Conservation (phyloP, 2,113 vertebrate genomes). For the Cromileptes altivelis region DNA sequence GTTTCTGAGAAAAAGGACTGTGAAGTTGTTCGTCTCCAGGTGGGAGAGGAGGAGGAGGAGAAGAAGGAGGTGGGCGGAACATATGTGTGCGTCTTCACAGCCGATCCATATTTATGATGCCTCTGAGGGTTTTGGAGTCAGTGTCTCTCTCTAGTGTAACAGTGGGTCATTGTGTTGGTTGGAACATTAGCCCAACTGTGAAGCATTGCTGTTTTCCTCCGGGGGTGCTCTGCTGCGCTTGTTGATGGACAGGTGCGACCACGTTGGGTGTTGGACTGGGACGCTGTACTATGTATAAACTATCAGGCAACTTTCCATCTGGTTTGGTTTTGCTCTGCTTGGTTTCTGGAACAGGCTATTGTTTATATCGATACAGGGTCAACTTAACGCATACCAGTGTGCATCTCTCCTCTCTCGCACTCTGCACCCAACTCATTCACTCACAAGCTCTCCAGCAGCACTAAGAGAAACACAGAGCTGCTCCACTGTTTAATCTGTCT, state of each 20-base stretch:
- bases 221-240: conserved; percentile 7
- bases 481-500: no score
- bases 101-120: conserved; percentile 67
- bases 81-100: conserved; percentile 59
- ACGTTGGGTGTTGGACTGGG: conserved; percentile 7
- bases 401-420: no score
- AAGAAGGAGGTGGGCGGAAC: conserved; percentile 57
- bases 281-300: conserved; percentile 37
- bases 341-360: conserved; percentile 49
- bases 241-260: conserved; percentile 31
- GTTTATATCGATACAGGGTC: no score
- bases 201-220: conserved; percentile 35
- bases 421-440: no score
- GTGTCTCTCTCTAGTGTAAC: conserved; percentile 44
- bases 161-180: conserved; percentile 69
- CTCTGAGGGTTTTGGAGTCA: conserved; percentile 51
- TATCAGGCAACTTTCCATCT: conserved; percentile 34
- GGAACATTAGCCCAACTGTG: conserved; percentile 61
- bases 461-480: no score
- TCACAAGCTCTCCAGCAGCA: no score
- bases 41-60: conserved; percentile 58
- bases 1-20: conserved; percentile 51
- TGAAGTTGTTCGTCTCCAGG: conserved; percentile 65
- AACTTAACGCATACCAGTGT: no score
- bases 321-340: conserved; percentile 54